Percentiles rank a stretch among this genome's conserved stretches.
phyloP scores from a whole-genome alignment of 2,113 vertebrate species.

The Aldabrachelys gigantea region DNA sequence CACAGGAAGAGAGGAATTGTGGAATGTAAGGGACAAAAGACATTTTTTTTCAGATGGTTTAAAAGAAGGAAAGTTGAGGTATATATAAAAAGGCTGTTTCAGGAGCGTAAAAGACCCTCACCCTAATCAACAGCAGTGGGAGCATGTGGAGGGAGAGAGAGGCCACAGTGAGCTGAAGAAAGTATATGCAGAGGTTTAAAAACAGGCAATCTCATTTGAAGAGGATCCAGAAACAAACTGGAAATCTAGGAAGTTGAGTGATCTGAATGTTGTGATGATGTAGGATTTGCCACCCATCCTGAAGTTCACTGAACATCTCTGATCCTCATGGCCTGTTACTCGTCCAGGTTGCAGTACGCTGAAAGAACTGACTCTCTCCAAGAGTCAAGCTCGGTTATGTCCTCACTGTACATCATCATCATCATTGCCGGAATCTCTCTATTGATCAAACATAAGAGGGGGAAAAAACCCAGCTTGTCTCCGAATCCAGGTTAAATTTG shows the following conservation, averaged over 20 bases:
- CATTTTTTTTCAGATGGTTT: background rate
- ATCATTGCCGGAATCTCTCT: background rate
- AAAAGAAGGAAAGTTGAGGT: background rate
- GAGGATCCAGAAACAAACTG: background rate
- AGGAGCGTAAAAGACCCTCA: background rate
- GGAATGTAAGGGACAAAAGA: background rate
- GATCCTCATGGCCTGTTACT: fast-evolving
- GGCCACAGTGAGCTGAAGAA: background rate
- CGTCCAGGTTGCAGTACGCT: background rate
- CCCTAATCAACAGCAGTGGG: background rate
- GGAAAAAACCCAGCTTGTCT: background rate
- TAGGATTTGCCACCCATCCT: fast-evolving
- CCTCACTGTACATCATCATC: background rate
- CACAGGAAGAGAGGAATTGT: background rate
- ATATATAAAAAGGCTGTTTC: background rate
- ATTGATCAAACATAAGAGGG: background rate
- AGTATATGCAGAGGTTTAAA: background rate
- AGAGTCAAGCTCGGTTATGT: background rate
- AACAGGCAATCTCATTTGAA: background rate
- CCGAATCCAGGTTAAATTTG: background rate
- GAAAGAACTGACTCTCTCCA: background rate
- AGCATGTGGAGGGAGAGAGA: background rate
- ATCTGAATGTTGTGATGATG: background rate
- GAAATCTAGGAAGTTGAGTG: background rate
- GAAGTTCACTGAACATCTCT: background rate